phyloP scores from a whole-genome alignment of 2,113 vertebrate genomes.

The Otis tarda region DNA sequence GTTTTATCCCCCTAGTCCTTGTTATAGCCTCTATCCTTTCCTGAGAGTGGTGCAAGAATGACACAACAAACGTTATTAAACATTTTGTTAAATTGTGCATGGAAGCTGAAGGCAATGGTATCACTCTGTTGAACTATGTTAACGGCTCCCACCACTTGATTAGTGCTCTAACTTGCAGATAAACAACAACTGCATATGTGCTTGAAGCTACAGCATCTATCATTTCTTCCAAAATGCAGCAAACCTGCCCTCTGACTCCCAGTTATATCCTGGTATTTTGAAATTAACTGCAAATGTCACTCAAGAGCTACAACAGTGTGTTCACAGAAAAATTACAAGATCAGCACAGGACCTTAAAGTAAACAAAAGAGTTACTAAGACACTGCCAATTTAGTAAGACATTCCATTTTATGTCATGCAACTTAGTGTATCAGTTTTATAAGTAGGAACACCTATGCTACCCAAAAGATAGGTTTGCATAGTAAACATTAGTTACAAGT shows the following conservation, averaged over 20 bases:
- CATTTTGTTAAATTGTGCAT: background rate
- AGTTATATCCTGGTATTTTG: background rate
- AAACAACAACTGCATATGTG: background rate
- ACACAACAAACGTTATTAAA: background rate
- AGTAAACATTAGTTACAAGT: background rate
- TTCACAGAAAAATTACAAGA: background rate
- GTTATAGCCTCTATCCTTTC: background rate
- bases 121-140: background rate
- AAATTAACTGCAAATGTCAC: background rate
- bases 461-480: background rate
- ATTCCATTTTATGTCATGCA: background rate
- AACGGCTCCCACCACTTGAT: background rate
- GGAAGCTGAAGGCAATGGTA: background rate
- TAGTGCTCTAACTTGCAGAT: fast-evolving
- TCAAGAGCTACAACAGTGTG: background rate
- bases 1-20: background rate
- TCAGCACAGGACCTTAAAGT: background rate
- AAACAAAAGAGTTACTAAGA: background rate
- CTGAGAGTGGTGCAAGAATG: background rate
- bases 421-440: background rate
- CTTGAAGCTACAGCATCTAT: background rate
- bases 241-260: background rate
- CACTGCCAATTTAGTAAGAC: background rate
- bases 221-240: background rate
- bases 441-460: background rate